Base-by-base conservation (phyloP, 2,888 invertebrate genomes). In the Brachypterus glaber region DNA sequence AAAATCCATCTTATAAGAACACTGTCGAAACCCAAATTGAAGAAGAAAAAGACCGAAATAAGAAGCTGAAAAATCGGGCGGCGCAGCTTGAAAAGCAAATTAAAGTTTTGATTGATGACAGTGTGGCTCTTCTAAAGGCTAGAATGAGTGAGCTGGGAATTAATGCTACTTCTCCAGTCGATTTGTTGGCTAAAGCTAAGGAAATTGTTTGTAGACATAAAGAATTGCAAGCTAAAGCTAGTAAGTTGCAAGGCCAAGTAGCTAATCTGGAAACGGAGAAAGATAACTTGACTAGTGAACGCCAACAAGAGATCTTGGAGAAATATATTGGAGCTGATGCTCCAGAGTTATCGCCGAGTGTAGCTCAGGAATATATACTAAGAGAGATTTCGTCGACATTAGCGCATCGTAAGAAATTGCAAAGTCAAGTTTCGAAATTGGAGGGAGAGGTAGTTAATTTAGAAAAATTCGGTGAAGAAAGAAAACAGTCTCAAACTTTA, bases 71-170 rank as follows among this genome's bases (percentile, higher is more conserved):
- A 63, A 83, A 79, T 39, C 77, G 90, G 40, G 85, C 86, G 29
- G 83, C 83, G n/a, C 89, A 91, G 63, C 68, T 95, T 51, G 91
- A 93, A 58, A 90, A 90, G 61, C 91, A 93, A 70, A 91, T 95
- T 46, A 85, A 82, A 62, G 84, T 88, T 42, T 69, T 96, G 45
- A 90, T 92, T 48, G 86, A 87, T 54, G 93, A 95, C 62, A 91
- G 93, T 57, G 89, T 92, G 11, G 82, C 82, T 17, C 69, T 92
- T 49, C 69, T 95, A 26, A 89, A 91, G 63, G 82, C 84, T 30
- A 76, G 93, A 45, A 87, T 95, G 82, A 83, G 81, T 52, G 93
- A 95, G 68, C 71, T 96, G 50, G 90, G 88, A 44, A 90, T 93
- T 44, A 84, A 85, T 64, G 87, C 87, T 12, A 82, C 77, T 37